phyloP scores from a whole-genome alignment of 2,888 invertebrate genomes.

The Ischnus inquisitorius region DNA sequence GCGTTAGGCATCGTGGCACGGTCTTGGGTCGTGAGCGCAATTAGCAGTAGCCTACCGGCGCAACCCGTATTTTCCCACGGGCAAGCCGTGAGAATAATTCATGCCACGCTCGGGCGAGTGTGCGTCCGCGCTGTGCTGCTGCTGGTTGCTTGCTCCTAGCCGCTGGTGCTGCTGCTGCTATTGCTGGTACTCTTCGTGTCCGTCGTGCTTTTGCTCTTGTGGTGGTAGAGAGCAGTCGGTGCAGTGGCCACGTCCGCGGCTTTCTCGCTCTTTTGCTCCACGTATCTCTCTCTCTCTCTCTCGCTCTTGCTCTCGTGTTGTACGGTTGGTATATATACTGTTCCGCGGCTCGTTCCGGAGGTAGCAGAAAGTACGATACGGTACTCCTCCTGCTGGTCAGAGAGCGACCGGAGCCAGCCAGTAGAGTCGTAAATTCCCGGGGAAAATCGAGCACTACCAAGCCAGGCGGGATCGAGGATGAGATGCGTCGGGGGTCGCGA shows the following conservation, averaged over 20 bases:
- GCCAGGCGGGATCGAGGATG: conserved; percentile 46
- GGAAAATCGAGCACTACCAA: conserved; percentile 63
- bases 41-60: conserved; percentile 83
- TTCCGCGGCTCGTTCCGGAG: conserved; percentile 59
- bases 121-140: conserved; percentile 66
- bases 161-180: conserved; percentile 47
- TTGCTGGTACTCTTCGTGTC: conserved; percentile 59
- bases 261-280: conserved; percentile 26
- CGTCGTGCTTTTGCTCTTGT: conserved; percentile 58
- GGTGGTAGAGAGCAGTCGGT: conserved; percentile 31
- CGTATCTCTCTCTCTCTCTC: conserved; percentile 31
- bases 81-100: conserved; percentile 85
- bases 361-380: conserved; percentile 58
- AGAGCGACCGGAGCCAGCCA: conserved; percentile 39
- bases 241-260: conserved; percentile 52
- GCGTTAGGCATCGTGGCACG: conserved; percentile 67
- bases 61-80: conserved; percentile 84
- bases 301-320: background rate
- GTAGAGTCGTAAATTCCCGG: conserved; percentile 62
- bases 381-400: conserved; percentile 34
- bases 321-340: conserved; percentile 8
- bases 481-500: conserved; percentile 52
- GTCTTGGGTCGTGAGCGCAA: conserved; percentile 78
- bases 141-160: conserved; percentile 17
- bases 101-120: conserved; percentile 78